A percentile compares a stretch with the other conserved stretches of the same genome.
phyloP scores from a whole-genome alignment of 2,113 vertebrate genomes.

The Scalopus aquaticus region DNA sequence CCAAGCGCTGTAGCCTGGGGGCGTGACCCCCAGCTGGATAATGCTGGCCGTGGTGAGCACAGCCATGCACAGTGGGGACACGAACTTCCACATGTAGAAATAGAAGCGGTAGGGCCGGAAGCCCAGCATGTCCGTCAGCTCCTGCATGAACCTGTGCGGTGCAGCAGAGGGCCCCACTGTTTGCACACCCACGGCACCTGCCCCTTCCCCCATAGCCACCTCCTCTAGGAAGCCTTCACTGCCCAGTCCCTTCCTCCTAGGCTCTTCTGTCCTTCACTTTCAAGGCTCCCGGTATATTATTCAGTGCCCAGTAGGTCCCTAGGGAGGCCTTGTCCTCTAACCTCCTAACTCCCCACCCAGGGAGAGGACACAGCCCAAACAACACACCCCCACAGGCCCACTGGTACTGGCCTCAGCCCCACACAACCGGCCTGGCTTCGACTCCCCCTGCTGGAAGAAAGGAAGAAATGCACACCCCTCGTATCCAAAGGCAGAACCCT shows the following conservation, averaged over 20 bases:
- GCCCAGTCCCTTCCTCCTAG: not conserved
- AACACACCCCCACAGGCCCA: not conserved
- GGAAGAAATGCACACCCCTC: not conserved
- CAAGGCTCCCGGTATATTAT: not conserved
- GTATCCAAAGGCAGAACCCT: not conserved
- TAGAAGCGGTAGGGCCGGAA: slow-evolving; percentile 95
- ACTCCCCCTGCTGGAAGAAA: slow-evolving; percentile 56
- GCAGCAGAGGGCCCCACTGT: not conserved
- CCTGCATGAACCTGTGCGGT: slow-evolving; percentile 95
- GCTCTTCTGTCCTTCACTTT: not conserved
- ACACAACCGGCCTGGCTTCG: not conserved
- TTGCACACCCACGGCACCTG: fast-evolving
- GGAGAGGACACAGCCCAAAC: not conserved
- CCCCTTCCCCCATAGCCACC: not conserved
- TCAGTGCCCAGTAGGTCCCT: not conserved
- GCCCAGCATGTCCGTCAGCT: slow-evolving; percentile 98
- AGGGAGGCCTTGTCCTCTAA: not conserved
- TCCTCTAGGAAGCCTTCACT: not conserved
- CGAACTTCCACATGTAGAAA: slow-evolving; percentile 97
- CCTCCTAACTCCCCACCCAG: not conserved
- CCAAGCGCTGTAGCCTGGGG: slow-evolving; percentile 97
- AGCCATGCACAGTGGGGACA: slow-evolving; percentile 94
- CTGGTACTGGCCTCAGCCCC: not conserved
- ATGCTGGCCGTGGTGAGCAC: slow-evolving; percentile 92
- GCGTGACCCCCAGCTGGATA: slow-evolving; percentile 94